Evolutionary conservation across 2,797 vertebrate genomes (phyloP), one percentile per base, ranked within the genome.

Genomic region (Thunnus albacares): DNA sequence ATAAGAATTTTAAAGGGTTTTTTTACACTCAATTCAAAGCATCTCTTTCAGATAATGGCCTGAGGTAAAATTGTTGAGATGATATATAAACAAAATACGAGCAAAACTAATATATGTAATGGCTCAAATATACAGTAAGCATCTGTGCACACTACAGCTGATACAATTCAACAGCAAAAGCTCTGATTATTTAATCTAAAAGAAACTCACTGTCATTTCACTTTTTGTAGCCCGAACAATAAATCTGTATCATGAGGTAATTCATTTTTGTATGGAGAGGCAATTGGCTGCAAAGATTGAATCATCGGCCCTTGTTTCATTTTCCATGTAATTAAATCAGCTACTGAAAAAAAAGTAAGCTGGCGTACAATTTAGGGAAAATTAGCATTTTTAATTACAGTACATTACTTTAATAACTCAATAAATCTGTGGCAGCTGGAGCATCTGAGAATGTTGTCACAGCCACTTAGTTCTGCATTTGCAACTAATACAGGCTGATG

Each of bases 361-460:
- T 88, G 87, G 88, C 87, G 79, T 92, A 90, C 84, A 71, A 95
- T 94, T 94, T 87, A 80, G 91, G 81, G 67, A 65, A 92, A 95
- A 95, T 96, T 95, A 91, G 92, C 93, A 94, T 94, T 94, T 94
- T 95, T 96, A 96, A 96, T 96, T 93, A 93, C 92, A 90, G 91
- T 93, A 94, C 94, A 95, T 95, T 94, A 94, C 90, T 94, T 94
- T 94, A 95, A 95, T 95, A 95, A 95, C 94, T 94, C 90, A 88
- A 92, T 91, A 94, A 95, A 93, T 94, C 88, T 90, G 85, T 80
- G 91, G 90, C 93, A 95, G 94, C 92, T 94, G 94, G 91, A 92
- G 85, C 90, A 85, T 89, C 89, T 79, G 92, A 87, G 82, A 92
- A 91, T 91, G 92, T 93, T 92, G 92, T 94, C 93, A 92, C 89